These are phyloP conservation scores for Xenentodon cancila DNA, from an alignment of 2,797 vertebrate species.

Conservation along the genomic window DNA sequence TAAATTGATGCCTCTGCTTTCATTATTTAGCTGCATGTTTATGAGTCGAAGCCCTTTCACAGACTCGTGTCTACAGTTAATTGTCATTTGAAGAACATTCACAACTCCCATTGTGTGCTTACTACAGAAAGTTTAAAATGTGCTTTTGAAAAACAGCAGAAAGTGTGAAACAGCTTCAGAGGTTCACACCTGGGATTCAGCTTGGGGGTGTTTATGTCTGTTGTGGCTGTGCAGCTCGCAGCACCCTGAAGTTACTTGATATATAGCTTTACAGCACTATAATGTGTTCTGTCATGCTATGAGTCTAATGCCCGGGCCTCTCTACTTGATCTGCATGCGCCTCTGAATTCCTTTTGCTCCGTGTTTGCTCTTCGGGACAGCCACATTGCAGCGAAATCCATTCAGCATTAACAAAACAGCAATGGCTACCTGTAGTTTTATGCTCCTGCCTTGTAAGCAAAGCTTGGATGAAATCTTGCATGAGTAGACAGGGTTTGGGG, in stretches of 20 bases:
- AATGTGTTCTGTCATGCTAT: slow-evolving; percentile 37
- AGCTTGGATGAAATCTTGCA: slow-evolving; percentile 42
- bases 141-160: slow-evolving; percentile 16
- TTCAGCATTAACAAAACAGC: slow-evolving; percentile 59
- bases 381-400: slow-evolving; percentile 78
- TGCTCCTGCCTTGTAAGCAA: slow-evolving; percentile 42
- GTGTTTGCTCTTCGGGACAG: slow-evolving; percentile 57
- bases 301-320: slow-evolving; percentile 45
- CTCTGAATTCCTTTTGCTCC: slow-evolving; percentile 51
- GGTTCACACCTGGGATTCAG: slow-evolving; percentile 30
- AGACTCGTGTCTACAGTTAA: slow-evolving; percentile 7
- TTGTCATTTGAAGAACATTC: not conserved
- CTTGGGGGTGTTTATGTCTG: slow-evolving; percentile 22
- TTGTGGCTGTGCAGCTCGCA: slow-evolving; percentile 36
- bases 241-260: slow-evolving; percentile 48
- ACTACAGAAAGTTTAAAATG: slow-evolving; percentile 4
- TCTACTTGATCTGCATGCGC: slow-evolving; percentile 36
- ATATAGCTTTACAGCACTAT: slow-evolving; percentile 39
- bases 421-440: slow-evolving; percentile 36
- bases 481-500: slow-evolving; percentile 19
- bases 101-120: not conserved
- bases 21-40: slow-evolving; percentile 5
- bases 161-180: not conserved
- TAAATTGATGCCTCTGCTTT: slow-evolving; percentile 3
- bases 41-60: slow-evolving; percentile 12